Base-by-base conservation (phyloP, 2,888 invertebrate species). In the Drymonia ruficornis region DNA sequence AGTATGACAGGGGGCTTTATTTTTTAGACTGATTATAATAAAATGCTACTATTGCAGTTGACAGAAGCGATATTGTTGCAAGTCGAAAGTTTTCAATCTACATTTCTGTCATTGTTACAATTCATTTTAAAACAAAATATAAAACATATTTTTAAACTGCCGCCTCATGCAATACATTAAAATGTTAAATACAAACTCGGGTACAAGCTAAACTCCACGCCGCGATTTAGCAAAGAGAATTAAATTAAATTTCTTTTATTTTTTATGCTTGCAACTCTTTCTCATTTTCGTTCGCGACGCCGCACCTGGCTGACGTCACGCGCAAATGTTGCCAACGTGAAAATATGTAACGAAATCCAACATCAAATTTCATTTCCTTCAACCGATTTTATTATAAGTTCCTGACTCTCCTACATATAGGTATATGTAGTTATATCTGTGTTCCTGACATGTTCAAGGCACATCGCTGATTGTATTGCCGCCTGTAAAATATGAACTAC, bases 331-430 rank as follows among this genome's bases (percentile, higher is more conserved):
- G 61, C 62, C 61, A 54, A 23, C 65, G 67, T 66, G 70, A 63
- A 73, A 78, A 78, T 83, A 76, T 78, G 63, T 74, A 74, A 83
- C 78, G 81, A 84, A 83, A 80, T 77, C 76, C 73, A 73, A 79
- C 80, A 77, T 78, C 70, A 75, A 80, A 79, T 80, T 80, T 81
- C 78, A 83, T 84, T 84, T 84, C 79, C 79, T 77, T 66, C 74
- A 56, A 70, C 68, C 74, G 76, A 81, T 86, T 86, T 83, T 81
- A 83, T 86, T 82, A 83, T 83, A 75, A 74, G 73, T 73, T 78
- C 65, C 72, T 79, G 81, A 82, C 81, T n/a, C n/a, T n/a, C n/a
- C n/a, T n/a, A n/a, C n/a, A n/a, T n/a, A n/a, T n/a, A n/a, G n/a
- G n/a, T n/a, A n/a, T n/a, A n/a, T n/a, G n/a, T n/a, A n/a, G n/a